Evolutionary conservation across 2,888 invertebrate genomes (phyloP), one percentile per base, ranked within the genome.

Genomic region (Strigamia maritima): DNA sequence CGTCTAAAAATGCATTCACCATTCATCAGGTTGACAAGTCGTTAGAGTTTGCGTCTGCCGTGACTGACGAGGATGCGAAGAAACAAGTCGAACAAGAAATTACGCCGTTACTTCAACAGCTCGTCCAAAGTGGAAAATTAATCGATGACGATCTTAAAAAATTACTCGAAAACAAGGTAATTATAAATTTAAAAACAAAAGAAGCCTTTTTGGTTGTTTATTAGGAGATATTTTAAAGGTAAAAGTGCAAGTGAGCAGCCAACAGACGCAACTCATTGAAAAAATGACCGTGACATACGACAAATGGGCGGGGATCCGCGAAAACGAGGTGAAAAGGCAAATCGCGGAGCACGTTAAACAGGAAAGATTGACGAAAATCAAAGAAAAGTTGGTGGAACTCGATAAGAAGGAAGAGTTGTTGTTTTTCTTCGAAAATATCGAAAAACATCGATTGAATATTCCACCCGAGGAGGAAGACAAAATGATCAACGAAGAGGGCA

Each of bases 391-490:
- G 83, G 86, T 89, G 77, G 86, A 89, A 70, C 85, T 93, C 81
- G 82, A 87, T 79, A 86, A 89, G 28, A 90, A 89, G 83, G 93
- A 94, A 84, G 88, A 89, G 80, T 89, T 86, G 3, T 83, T 88
- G 8, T 88, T 87, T 80, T 94, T 92, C 89, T 94, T 94, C 86
- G 92, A 94, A 80, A 92, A 92, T 84, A 90, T 93, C 84, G 93
- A 93, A 60, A 86, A 91, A 83, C 89, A 80, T 44, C 44, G 77
- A 0, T 74, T 81, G 19, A 80, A 81, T 28, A 65, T 79, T 26
- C 80, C 80, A 14, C 78, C 80, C 1, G 70, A 79, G 44, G 78
- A 77, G 28, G 77, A 77, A 28, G 77, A 77, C n/a, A 10, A 77
- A 26, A n/a, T 77, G 54, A 54, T 77, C 49, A 77, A 6, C 54